A percentile compares a stretch with the other conserved stretches of the same genome.
phyloP scores from a whole-genome alignment of 2,888 invertebrate species.

The Allolobophora icterica region DNA sequence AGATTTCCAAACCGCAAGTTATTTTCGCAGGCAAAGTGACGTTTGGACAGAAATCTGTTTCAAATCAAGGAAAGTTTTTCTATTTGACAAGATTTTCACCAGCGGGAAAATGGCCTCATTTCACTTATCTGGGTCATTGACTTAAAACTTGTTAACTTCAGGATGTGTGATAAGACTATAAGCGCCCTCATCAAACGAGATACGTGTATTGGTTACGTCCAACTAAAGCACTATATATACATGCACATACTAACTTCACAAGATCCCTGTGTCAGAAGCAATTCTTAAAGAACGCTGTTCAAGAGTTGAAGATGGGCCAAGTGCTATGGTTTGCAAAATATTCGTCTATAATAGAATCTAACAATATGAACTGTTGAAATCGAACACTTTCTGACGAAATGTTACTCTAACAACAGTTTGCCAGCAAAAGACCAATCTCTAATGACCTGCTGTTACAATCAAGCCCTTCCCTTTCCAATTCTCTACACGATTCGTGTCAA shows the following conservation, averaged over 20 bases:
- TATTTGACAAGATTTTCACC: neutral
- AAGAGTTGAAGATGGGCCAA: no score
- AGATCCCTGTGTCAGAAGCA: no score
- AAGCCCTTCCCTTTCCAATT: neutral
- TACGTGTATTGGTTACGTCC: neutral
- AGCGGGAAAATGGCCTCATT: no score
- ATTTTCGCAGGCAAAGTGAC: constrained; percentile 27
- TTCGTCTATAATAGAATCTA: neutral
- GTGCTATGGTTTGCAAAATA: neutral
- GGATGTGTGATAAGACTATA: no score
- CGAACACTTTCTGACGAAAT: no score
- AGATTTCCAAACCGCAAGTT: constrained; percentile 35
- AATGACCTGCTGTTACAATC: neutral
- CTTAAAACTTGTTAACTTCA: no score
- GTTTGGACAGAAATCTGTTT: constrained; percentile 27
- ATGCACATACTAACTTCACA: no score
- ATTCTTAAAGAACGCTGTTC: no score
- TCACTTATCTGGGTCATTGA: no score
- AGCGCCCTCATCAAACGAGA: neutral
- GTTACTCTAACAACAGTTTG: neutral
- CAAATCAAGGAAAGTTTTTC: neutral
- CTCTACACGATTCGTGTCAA: neutral
- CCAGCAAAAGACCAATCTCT: neutral
- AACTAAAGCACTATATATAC: no score
- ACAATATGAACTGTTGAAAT: neutral